These are phyloP conservation scores for Panagrolaimus sp. DNA, from an alignment of 1,140 invertebrate genomes.

Conservation along the genomic window DNA sequence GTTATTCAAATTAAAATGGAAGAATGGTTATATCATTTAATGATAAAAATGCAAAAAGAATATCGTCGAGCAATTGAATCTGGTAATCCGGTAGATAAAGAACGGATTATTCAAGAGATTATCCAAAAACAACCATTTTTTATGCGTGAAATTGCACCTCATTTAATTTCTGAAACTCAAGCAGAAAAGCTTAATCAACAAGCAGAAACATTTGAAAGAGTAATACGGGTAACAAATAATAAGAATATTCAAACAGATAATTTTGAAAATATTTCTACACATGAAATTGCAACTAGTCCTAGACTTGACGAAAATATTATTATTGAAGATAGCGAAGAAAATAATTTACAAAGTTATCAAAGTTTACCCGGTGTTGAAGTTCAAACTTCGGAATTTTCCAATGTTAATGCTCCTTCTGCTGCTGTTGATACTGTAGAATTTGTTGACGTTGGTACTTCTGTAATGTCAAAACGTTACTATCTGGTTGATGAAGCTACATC, in stretches of 20 bases:
- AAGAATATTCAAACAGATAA: slow-evolving; percentile 51
- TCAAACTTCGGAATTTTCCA: background rate
- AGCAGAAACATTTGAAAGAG: slow-evolving; percentile 46
- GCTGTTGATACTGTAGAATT: too few species aligned
- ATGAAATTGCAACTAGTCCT: slow-evolving; percentile 7
- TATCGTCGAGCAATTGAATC: slow-evolving; percentile 45
- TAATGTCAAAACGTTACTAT: background rate
- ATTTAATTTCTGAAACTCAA: slow-evolving; percentile 51
- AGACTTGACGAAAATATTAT: background rate
- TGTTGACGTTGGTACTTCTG: slow-evolving; percentile 2
- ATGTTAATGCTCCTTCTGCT: background rate
- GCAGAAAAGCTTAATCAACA: slow-evolving; percentile 42
- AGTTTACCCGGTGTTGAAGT: slow-evolving; percentile 7
- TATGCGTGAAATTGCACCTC: slow-evolving; percentile 49
- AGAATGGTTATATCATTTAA: slow-evolving; percentile 56
- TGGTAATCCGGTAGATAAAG: slow-evolving; percentile 31
- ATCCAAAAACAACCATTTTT: slow-evolving; percentile 50
- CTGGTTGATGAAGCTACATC: slow-evolving; percentile 2
- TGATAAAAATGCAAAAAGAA: slow-evolving; percentile 55
- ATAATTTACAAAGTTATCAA: background rate
- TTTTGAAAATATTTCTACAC: slow-evolving; percentile 13
- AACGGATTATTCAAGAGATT: slow-evolving; percentile 39
- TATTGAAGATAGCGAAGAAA: background rate
- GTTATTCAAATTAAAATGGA: slow-evolving; percentile 59
- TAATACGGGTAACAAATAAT: slow-evolving; percentile 42